These are phyloP conservation scores for Tinea semifulvella DNA, from an alignment of 2,888 invertebrate genomes.

Conservation along the genomic window DNA sequence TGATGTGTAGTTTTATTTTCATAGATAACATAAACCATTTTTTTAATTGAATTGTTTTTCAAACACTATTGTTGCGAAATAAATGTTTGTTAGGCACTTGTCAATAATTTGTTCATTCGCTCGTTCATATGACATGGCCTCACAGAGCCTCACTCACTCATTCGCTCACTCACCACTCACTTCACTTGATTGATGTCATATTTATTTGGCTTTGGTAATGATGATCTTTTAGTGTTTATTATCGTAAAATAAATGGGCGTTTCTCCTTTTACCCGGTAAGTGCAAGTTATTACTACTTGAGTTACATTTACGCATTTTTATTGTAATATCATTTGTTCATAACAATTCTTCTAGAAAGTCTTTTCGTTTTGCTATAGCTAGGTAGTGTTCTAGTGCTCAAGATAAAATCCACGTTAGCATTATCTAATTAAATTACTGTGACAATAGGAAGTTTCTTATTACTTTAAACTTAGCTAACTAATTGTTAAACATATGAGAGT, in stretches of 20 bases:
- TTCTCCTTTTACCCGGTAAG: neutral
- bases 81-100: too few relatives aligned
- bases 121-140: constrained; percentile 1
- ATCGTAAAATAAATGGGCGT: neutral
- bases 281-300: neutral
- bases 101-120: neutral
- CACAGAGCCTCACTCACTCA: neutral
- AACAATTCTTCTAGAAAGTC: neutral
- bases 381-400: neutral
- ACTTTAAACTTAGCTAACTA: constrained; percentile 3
- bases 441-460: constrained; percentile 7
- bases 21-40: too few relatives aligned
- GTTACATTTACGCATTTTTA: neutral
- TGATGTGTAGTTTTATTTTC: too few relatives aligned
- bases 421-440: constrained; percentile 11
- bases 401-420: constrained; percentile 11
- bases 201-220: constrained; percentile 4
- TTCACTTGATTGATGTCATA: too few relatives aligned
- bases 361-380: neutral
- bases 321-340: neutral
- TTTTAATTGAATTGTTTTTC: too few relatives aligned
- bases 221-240: constrained; percentile 5
- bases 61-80: too few relatives aligned
- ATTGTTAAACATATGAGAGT: constrained; percentile 1
- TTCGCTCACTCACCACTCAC: too few relatives aligned